These are phyloP conservation scores for Lymantria dispar DNA, from an alignment of 2,888 invertebrate genomes.

Conservation along the genomic window DNA sequence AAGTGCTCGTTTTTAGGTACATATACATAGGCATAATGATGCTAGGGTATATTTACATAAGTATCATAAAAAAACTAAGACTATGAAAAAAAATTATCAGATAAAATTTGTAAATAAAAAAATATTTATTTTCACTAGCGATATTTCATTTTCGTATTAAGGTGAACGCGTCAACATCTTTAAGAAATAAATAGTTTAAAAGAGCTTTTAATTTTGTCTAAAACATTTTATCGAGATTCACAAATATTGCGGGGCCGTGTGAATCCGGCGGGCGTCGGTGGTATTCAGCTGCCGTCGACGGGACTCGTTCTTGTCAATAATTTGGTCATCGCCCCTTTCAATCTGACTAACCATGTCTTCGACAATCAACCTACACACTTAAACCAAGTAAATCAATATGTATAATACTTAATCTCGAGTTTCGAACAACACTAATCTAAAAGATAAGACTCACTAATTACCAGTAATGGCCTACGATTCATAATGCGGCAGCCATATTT, in stretches of 20 bases:
- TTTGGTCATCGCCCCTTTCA: slow-evolving; percentile 71
- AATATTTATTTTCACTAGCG: slow-evolving; percentile 28
- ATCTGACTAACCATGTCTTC: slow-evolving; percentile 32
- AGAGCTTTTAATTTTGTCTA: not conserved
- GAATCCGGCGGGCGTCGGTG: slow-evolving; percentile 42
- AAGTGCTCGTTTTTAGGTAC: slow-evolving; percentile 28
- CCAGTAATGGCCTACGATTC: slow-evolving; percentile 53
- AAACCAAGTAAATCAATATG: slow-evolving; percentile 37
- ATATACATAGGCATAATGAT: slow-evolving; percentile 8
- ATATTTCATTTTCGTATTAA: slow-evolving; percentile 21
- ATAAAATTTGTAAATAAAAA: slow-evolving; percentile 27
- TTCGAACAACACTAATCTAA: slow-evolving; percentile 49
- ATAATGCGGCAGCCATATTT: slow-evolving; percentile 48
- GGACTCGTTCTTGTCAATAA: slow-evolving; percentile 72
- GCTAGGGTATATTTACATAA: no score
- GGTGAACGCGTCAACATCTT: not conserved
- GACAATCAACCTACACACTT: slow-evolving; percentile 31
- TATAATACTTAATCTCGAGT: slow-evolving; percentile 38
- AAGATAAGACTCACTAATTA: slow-evolving; percentile 63
- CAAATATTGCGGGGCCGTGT: slow-evolving; percentile 46
- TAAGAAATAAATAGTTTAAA: not conserved
- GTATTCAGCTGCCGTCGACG: slow-evolving; percentile 16
- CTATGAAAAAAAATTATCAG: slow-evolving; percentile 31
- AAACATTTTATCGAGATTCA: slow-evolving; percentile 52
- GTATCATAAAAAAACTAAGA: no score